phyloP scores from a whole-genome alignment of 2,113 vertebrate genomes.

The Clupea harengus region DNA sequence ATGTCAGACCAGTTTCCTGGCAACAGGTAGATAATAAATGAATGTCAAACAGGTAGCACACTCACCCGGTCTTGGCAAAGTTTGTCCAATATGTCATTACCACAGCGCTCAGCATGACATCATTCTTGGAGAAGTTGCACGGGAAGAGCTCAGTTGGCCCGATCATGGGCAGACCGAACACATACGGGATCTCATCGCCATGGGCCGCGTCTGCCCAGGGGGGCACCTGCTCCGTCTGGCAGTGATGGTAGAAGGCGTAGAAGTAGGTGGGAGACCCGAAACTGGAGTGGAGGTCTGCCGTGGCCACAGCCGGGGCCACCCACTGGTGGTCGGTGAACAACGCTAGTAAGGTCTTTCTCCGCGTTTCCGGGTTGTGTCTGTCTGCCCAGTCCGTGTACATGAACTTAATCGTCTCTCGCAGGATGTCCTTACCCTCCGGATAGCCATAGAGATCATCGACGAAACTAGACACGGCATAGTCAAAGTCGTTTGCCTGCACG shows the following conservation, averaged over 20 bases:
- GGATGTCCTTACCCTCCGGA: constrained; percentile 95
- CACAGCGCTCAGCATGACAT: constrained; percentile 97
- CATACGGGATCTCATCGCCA: constrained; percentile 96
- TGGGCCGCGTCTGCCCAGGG: constrained; percentile 96
- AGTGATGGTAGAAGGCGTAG: constrained; percentile 99
- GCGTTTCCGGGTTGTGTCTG: constrained; percentile 92
- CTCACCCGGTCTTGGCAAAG: constrained; percentile 98
- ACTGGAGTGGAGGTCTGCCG: constrained; percentile 97
- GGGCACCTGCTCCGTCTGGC: constrained; percentile 98
- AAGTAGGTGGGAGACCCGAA: constrained; percentile 98
- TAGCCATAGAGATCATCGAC: constrained; percentile 98
- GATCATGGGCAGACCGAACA: constrained; percentile 96
- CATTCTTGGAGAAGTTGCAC: constrained; percentile 99
- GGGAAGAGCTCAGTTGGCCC: constrained; percentile 97
- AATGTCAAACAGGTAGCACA: constrained; percentile 22
- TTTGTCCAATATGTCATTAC: constrained; percentile 99
- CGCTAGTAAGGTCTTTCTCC: constrained; percentile 91
- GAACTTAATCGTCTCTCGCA: constrained; percentile 97
- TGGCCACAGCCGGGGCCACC: constrained; percentile 96
- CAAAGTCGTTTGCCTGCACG: constrained; percentile 96
- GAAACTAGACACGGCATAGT: constrained; percentile 98
- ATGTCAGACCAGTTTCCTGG: neutral
- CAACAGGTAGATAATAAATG: neutral
- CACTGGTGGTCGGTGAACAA: constrained; percentile 98
- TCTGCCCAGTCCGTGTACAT: constrained; percentile 99